A percentile compares a stretch with the other conserved stretches of the same genome.
phyloP scores from a whole-genome alignment of 2,797 vertebrate genomes.

The Cygnus olor region DNA sequence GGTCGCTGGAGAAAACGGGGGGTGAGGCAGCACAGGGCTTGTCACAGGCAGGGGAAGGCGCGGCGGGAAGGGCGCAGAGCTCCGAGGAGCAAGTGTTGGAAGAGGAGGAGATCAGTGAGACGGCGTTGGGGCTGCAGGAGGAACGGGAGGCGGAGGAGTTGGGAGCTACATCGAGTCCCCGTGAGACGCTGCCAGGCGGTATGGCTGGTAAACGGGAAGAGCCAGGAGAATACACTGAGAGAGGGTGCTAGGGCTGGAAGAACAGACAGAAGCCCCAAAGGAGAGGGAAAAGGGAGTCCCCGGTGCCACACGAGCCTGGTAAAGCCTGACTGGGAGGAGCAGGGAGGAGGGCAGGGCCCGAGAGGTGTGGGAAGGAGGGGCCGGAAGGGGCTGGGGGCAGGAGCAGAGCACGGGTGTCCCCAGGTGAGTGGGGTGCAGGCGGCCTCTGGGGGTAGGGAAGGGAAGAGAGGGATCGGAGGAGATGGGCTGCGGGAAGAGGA shows the following conservation, averaged over 20 bases:
- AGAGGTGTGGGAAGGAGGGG: not conserved
- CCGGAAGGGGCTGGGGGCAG: not conserved
- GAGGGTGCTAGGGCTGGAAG: not conserved
- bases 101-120: not conserved
- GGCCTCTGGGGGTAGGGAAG: not conserved
- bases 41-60: not conserved
- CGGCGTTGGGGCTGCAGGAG: rapidly evolving
- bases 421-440: not conserved
- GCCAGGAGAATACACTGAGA: not conserved
- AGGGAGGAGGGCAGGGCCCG: not conserved
- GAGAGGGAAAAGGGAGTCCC: conserved; percentile 11
- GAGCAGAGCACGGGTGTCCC: rapidly evolving
- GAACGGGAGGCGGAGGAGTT: not conserved
- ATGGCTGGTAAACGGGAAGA: not conserved
- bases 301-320: rapidly evolving
- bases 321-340: not conserved
- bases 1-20: not conserved
- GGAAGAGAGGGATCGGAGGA: not conserved
- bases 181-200: not conserved
- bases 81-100: not conserved
- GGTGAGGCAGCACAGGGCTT: not conserved
- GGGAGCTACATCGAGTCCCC: not conserved
- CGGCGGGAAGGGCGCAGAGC: not conserved
- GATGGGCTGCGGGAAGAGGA: not conserved
- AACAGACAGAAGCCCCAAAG: not conserved